These are phyloP conservation scores for Staurois parvus DNA, from an alignment of 2,797 vertebrate genomes.

Conservation along the genomic window DNA sequence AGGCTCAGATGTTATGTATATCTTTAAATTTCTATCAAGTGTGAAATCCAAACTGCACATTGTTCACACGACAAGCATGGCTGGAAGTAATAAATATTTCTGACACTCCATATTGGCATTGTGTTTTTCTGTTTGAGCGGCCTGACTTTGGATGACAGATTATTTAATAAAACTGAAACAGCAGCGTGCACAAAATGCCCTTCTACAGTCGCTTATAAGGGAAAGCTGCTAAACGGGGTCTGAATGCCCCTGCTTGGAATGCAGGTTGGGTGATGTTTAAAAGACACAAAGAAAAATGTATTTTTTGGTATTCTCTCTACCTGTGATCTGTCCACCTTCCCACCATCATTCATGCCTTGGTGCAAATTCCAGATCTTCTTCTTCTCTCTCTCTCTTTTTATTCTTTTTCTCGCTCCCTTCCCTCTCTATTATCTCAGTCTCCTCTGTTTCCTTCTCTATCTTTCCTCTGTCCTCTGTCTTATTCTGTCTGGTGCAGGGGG, in stretches of 20 bases:
- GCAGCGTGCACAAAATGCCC: neutral
- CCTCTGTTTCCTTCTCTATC: no score
- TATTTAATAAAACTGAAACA: constrained; percentile 5
- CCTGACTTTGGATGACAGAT: constrained; percentile 3
- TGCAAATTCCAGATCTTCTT: no score
- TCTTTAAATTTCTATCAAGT: neutral
- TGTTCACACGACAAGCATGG: neutral
- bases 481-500: no score
- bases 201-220: neutral
- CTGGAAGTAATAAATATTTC: constrained; percentile 21
- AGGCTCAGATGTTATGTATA: neutral
- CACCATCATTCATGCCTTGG: neutral
- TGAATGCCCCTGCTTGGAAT: neutral
- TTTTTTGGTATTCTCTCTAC: neutral
- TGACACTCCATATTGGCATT: neutral
- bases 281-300: neutral
- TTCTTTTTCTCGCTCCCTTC: no score
- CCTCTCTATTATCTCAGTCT: no score
- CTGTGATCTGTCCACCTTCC: neutral
- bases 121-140: constrained; percentile 10
- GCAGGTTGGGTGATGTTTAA: neutral
- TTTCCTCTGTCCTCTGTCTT: no score
- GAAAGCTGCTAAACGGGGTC: neutral
- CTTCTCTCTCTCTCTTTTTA: no score
- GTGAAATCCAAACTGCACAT: neutral